Base-by-base conservation (phyloP, 2,888 invertebrate species). In the Chouioia cunea region DNA sequence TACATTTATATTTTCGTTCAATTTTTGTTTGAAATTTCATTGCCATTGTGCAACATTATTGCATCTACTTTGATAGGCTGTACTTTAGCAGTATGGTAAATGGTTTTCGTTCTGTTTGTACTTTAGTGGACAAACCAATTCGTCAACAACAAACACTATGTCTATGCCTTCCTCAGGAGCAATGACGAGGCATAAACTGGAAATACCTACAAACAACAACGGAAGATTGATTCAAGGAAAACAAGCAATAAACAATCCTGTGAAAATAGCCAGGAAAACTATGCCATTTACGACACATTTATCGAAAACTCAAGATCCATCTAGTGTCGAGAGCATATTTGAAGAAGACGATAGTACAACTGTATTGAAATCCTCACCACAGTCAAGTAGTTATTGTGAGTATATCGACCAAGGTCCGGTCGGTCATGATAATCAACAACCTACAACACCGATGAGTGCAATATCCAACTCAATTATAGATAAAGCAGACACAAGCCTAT, bases 401-500 rank as follows among this genome's bases (percentile, higher is more conserved):
- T 73, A 73, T 73, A 60, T 46, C 16, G 53, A 54, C 56, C 57
- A 12, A 27, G 66, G 69, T 69, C 44, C 73, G 54, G 16, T 73
- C 12, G 76, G 71, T 4, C 54, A 75, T 12, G 72, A 73, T 23
- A 69, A 54, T 69, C 62, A 74, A 46, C 57, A 73, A 47, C 74
- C 76, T 14, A 63, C 74, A 20, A 66, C 72, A 18, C 72, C 75
- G 15, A 57, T 68, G 56, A 73, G 73, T 43, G 53, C 27, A 53
- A 10, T 67, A 20, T 70, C 71, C 1, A 74, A 57, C 22, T 69
- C 68, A 10, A 62, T n/a, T n/a, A n/a, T 75, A n/a, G 76, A 67
- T 15, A 72, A 73, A 23, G 74, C 69, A 52, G 76, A 77, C 4
- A 50, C 22, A 4, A 72, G 74, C 23, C 22, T 75, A 0, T 73